Conservation (phyloP, 2,888 invertebrate genomes). For the Petrolisthes cinctipes region DNA sequence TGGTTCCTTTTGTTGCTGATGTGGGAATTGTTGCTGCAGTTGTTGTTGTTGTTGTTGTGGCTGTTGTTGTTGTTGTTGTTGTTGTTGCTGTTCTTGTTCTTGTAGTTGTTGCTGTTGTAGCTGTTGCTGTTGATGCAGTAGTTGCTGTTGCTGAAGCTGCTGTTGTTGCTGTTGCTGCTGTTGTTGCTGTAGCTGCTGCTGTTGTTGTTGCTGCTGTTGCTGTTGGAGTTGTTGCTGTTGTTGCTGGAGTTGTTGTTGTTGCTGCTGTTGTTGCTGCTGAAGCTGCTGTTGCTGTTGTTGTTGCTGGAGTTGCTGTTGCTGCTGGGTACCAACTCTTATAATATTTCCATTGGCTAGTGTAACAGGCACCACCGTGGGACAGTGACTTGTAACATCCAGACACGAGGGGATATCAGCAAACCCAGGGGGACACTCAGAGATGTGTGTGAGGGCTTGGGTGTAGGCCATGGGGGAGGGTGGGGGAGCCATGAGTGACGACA, state of each 20-base stretch:
- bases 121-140: conserved; percentile 11
- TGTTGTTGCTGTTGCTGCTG: not conserved
- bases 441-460: conserved; percentile 60
- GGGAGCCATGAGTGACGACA: conserved; percentile 43
- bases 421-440: conserved; percentile 64
- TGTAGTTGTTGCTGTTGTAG: conserved; percentile 18
- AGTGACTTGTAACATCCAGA: conserved; percentile 20
- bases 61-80: conserved; percentile 19
- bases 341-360: conserved; percentile 53
- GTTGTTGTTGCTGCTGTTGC: not conserved
- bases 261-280: not conserved
- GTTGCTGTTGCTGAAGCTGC: too few species aligned
- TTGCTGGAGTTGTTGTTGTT: not conserved
- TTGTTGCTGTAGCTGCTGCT: conserved; percentile 19
- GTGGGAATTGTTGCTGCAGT: not conserved
- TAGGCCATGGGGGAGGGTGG: conserved; percentile 51
- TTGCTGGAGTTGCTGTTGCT: conserved; percentile 19
- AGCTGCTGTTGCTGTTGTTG: conserved; percentile 1
- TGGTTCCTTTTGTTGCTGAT: not conserved
- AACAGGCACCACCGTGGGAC: conserved; percentile 32
- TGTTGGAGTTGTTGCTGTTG: not conserved
- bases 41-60: conserved; percentile 16
- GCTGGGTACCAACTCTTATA: conserved; percentile 30
- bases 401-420: conserved; percentile 55
- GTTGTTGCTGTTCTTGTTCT: not conserved